These are phyloP conservation scores for Origma solitaria DNA, from an alignment of 2,113 vertebrate species.

Conservation along the genomic window DNA sequence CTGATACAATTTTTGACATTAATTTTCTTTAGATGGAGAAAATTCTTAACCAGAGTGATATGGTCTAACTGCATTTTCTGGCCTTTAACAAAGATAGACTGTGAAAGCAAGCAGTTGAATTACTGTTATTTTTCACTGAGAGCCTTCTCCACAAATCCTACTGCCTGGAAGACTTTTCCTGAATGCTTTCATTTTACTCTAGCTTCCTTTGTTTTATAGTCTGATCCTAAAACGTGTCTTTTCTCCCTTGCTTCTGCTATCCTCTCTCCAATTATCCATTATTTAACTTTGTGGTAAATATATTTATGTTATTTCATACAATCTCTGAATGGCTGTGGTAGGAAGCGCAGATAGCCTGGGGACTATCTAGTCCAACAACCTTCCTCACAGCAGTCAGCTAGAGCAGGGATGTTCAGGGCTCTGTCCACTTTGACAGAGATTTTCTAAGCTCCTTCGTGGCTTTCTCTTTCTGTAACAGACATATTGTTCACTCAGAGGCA, in stretches of 20 bases:
- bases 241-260: not conserved
- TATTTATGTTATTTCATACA: not conserved
- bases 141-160: not conserved
- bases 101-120: conserved; percentile 19
- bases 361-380: not conserved
- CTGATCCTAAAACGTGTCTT: not conserved
- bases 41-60: not conserved
- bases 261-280: not conserved
- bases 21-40: not conserved
- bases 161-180: not conserved
- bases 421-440: not conserved
- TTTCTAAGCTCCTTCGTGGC: not conserved
- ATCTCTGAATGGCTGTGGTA: not conserved
- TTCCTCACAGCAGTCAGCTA: not conserved
- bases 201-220: not conserved
- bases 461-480: not conserved
- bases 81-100: not conserved
- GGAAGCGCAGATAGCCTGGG: not conserved
- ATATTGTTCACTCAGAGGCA: not conserved
- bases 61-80: not conserved
- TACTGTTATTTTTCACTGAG: not conserved
- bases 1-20: not conserved
- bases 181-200: not conserved
- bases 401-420: not conserved
- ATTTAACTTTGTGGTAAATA: not conserved